Base-by-base conservation (phyloP, 2,888 invertebrate species). In the Yponomeuta plumbellus region DNA sequence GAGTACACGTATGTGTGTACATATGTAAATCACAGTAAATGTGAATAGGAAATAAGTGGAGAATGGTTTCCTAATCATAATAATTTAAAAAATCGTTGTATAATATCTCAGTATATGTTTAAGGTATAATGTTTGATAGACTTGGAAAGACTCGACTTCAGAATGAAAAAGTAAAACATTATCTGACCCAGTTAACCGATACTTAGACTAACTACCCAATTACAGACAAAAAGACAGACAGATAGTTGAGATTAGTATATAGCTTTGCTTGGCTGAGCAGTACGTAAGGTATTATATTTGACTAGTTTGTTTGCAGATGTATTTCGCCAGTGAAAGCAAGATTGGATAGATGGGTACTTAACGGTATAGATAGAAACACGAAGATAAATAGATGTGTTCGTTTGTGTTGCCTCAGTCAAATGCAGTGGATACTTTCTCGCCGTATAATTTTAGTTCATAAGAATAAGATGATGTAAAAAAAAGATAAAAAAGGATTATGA, bases 201-300 rank as follows among this genome's bases (percentile, higher is more conserved):
- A 58, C 58, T 20, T 22, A 20, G 21, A 13, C 58, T 59, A 59
- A 59, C 44, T 17, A 59, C 23, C 22, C 59, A 59, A 59, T 59
- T 59, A 59, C 59, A 59, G 59, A 59, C 59, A 59, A 23, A 57
- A 21, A 59, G 59, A 21, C 59, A 13, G 59, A 59, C 21, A 59
- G 59, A 59, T 21, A 23, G 59, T 21, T 21, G 22, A 59, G 59
- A 59, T 59, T 59, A 22, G 59, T 59, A 23, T 34, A 6, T 34
- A 34, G 34, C 34, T 34, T 23, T 23, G 59, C 59, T 59, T 23
- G 59, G 59, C 59, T 59, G 57, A 23, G 22, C 59, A 13, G 23
- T 22, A 23, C 59, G 59, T 22, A 59, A 52, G 17, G 13, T 52
- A 17, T 52, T 52, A 17, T 52, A 17, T 52, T 52, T 52, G 44